Percentiles rank a stretch among this genome's conserved stretches.
Evolutionary conservation across 2,797 vertebrate genomes (phyloP).

Genomic region (Catharus ustulatus): DNA sequence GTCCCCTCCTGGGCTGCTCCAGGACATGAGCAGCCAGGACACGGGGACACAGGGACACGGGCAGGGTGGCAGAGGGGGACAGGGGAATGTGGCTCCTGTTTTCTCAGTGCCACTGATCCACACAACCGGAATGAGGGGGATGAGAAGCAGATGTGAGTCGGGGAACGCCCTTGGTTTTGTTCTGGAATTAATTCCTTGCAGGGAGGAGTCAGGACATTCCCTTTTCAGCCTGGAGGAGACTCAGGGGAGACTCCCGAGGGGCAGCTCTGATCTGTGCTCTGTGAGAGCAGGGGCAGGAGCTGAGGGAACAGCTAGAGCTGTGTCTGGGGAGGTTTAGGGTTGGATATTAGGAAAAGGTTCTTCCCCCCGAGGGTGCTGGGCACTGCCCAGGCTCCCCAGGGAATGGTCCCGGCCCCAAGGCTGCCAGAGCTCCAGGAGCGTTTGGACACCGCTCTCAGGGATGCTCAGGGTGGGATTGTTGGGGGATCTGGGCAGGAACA

Average conservation of each 20-base stretch:
- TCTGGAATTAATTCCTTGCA: neutral
- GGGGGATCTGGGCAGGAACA: neutral
- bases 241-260: neutral
- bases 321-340: neutral
- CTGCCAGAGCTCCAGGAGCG: neutral
- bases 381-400: neutral
- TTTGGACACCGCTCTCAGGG: fast-evolving
- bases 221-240: neutral
- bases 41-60: fast-evolving
- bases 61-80: neutral
- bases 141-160: neutral
- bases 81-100: fast-evolving
- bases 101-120: neutral
- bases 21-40: neutral
- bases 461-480: neutral
- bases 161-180: neutral
- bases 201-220: neutral
- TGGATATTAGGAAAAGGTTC: fast-evolving
- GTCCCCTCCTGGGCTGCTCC: fast-evolving
- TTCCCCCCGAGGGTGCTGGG: fast-evolving
- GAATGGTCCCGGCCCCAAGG: fast-evolving
- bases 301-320: neutral
- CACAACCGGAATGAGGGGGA: fast-evolving
- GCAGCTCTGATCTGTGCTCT: neutral
- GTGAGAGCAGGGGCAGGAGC: neutral